These are phyloP conservation scores for Dolomedes plantarius DNA, from an alignment of 2,888 invertebrate species.

Conservation along the genomic window DNA sequence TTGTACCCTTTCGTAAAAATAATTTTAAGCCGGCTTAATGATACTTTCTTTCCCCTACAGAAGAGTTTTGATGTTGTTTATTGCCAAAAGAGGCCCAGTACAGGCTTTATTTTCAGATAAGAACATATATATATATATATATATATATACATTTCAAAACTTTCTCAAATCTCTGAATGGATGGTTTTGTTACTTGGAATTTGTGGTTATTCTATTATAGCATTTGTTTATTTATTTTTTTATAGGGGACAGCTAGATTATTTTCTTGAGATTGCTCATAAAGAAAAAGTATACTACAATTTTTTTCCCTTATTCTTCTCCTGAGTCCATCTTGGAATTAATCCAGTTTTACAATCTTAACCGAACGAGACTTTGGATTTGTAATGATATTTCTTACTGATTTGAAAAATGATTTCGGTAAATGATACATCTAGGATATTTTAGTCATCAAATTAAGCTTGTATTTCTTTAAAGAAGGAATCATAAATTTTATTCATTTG, in stretches of 20 bases:
- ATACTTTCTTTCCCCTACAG: neutral
- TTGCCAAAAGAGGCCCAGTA: neutral
- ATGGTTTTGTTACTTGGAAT: neutral
- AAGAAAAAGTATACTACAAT: neutral
- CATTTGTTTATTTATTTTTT: neutral
- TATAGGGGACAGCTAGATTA: neutral
- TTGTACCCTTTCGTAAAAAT: neutral
- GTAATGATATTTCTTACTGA: neutral
- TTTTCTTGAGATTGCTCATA: neutral
- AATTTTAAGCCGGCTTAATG: constrained; percentile 20
- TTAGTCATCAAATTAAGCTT: neutral
- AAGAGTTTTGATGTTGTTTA: neutral
- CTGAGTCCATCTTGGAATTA: neutral
- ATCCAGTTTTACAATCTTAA: neutral
- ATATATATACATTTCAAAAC: constrained; percentile 4
- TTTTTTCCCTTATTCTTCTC: neutral
- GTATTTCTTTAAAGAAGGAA: too few species aligned
- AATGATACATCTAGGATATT: neutral
- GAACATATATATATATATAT: too few species aligned
- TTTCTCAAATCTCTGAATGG: neutral
- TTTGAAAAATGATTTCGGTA: neutral
- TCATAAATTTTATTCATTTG: too few species aligned
- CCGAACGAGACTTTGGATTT: neutral
- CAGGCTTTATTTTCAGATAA: constrained; percentile 18
- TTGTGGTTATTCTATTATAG: neutral